Percentiles rank a stretch among this genome's conserved stretches.
phyloP scores from a whole-genome alignment of 2,797 vertebrate genomes.

The Micropoecilia bifurca region DNA sequence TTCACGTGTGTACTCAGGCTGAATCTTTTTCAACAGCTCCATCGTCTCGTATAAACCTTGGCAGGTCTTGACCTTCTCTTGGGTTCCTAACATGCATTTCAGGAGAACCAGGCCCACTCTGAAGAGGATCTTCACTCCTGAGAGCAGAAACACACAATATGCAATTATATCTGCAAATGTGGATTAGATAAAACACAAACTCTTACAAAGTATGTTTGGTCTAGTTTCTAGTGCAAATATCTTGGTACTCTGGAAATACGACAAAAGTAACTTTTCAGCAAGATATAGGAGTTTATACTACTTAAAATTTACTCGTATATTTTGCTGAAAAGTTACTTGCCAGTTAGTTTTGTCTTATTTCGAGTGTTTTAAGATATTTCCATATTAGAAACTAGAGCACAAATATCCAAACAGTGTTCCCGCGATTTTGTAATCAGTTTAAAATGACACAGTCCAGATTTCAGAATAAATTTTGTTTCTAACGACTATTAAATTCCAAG shows the following conservation, averaged over 20 bases:
- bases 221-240: too few relatives aligned
- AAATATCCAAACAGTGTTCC: not conserved
- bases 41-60: conserved; percentile 97
- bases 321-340: too few relatives aligned
- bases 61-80: conserved; percentile 90
- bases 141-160: not conserved
- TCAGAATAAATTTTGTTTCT: not conserved
- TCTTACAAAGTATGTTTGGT: too few relatives aligned
- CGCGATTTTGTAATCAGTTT: not conserved
- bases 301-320: too few relatives aligned
- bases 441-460: not conserved
- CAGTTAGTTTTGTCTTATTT: too few relatives aligned
- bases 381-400: too few relatives aligned
- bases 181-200: too few relatives aligned
- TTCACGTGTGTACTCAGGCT: conserved; percentile 91
- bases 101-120: conserved; percentile 94
- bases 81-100: conserved; percentile 90
- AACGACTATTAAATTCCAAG: not conserved
- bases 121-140: conserved; percentile 97
- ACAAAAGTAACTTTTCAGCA: too few relatives aligned
- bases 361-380: too few relatives aligned
- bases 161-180: not conserved
- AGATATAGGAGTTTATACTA: too few relatives aligned
- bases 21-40: conserved; percentile 87
- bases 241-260: too few relatives aligned